A percentile compares a stretch with the other conserved stretches of the same genome.
These are phyloP conservation scores for Watsonalla cultraria DNA, from an alignment of 2,888 invertebrate genomes.

Conservation along the genomic window DNA sequence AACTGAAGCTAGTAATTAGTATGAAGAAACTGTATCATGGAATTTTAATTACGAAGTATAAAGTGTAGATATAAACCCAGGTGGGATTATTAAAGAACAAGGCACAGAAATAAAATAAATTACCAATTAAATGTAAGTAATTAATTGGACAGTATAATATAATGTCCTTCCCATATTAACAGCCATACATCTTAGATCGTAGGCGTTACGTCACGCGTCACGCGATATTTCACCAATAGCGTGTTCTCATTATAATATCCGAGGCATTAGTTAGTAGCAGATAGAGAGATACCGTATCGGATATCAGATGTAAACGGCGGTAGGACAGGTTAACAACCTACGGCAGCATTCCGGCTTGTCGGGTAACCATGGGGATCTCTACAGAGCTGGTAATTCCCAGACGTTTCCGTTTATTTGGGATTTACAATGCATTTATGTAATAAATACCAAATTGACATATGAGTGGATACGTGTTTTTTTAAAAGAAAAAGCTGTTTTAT, in stretches of 20 bases:
- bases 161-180: neutral
- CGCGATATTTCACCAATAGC: constrained; percentile 42
- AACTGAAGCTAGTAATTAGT: no score
- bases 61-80: no score
- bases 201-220: constrained; percentile 23
- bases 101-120: no score
- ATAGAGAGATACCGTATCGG: constrained; percentile 66
- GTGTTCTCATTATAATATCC: constrained; percentile 55
- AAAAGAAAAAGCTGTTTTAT: no score
- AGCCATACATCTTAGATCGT: constrained; percentile 2
- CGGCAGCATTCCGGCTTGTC: constrained; percentile 56
- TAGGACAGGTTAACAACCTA: constrained; percentile 67
- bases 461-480: no score
- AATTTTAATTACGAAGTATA: no score
- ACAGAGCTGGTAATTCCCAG: constrained; percentile 40
- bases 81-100: no score
- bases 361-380: constrained; percentile 50
- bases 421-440: neutral
- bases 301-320: constrained; percentile 65
- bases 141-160: neutral
- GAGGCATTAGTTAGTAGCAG: constrained; percentile 53
- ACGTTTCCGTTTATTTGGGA: neutral
- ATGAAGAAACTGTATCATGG: no score
- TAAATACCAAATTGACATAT: no score
- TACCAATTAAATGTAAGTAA: neutral